phyloP scores from a whole-genome alignment of 1,140 invertebrate genomes.

The Aphaenogaster floridana region DNA sequence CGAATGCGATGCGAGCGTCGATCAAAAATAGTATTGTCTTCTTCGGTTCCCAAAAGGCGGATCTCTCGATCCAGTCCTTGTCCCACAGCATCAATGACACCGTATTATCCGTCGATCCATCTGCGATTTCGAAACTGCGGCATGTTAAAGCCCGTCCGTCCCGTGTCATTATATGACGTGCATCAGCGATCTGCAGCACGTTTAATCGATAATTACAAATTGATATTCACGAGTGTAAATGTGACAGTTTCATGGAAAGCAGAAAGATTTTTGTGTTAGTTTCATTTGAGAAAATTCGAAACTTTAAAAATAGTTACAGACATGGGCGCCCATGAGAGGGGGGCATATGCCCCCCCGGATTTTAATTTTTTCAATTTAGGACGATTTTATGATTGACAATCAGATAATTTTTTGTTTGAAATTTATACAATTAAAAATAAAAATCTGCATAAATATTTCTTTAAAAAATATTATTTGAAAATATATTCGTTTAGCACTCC shows the following conservation, averaged over 20 bases:
- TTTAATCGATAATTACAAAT: background rate
- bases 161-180: slow-evolving; percentile 81
- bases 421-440: no score
- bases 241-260: background rate
- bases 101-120: slow-evolving; percentile 75
- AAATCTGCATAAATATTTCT: no score
- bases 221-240: background rate
- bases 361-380: no score
- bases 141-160: slow-evolving; percentile 80
- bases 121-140: slow-evolving; percentile 81
- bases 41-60: slow-evolving; percentile 81
- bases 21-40: slow-evolving; percentile 83
- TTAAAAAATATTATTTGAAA: no score
- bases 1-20: slow-evolving; percentile 83
- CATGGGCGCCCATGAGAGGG: no score
- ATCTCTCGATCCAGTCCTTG: slow-evolving; percentile 82
- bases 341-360: no score
- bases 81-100: slow-evolving; percentile 82
- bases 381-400: no score
- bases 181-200: slow-evolving; percentile 79
- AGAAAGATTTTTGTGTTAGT: background rate
- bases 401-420: no score
- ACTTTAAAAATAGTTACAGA: background rate
- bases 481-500: no score
- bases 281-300: slow-evolving; percentile 30